Evolutionary conservation across 2,113 vertebrate genomes (phyloP).

Genomic region (Mugil cephalus): DNA sequence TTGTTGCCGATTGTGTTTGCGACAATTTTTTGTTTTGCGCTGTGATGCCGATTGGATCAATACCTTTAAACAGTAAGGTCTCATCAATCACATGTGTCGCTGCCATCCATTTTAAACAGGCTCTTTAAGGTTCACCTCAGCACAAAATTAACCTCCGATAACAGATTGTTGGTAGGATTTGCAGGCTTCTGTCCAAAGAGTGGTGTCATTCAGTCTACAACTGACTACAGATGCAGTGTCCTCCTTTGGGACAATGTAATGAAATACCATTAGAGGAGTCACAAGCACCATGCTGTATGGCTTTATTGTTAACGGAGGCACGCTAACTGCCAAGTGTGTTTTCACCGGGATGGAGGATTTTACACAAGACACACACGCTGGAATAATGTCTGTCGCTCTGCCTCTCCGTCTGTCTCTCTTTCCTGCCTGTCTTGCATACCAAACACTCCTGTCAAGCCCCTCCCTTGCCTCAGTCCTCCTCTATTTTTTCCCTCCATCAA

Average conservation of each 20-base stretch:
- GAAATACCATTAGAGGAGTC: conserved; percentile 68
- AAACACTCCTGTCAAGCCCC: conserved; percentile 66
- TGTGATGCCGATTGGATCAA: conserved; percentile 71
- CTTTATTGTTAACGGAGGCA: conserved; percentile 55
- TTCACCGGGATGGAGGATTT: conserved; percentile 71
- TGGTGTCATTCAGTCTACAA: conserved; percentile 9
- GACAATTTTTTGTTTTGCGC: conserved; percentile 51
- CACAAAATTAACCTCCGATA: conserved; percentile 51
- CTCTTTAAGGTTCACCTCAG: conserved; percentile 55
- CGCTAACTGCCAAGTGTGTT: conserved; percentile 72
- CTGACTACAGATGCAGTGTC: conserved; percentile 24
- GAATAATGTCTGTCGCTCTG: conserved; percentile 54
- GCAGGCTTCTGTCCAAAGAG: conserved; percentile 22
- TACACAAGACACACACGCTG: conserved; percentile 67
- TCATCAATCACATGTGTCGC: conserved; percentile 60
- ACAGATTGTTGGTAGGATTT: no score
- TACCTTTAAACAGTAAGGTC: conserved; percentile 71
- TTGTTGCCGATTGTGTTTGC: conserved; percentile 55
- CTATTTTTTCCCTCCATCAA: conserved; percentile 85
- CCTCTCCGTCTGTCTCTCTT: conserved; percentile 32
- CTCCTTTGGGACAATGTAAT: conserved; percentile 66
- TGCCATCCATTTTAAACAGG: conserved; percentile 45
- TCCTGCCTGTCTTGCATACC: conserved; percentile 32
- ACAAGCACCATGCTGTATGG: conserved; percentile 58
- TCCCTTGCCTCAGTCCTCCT: conserved; percentile 72